These are phyloP conservation scores for Enoplosus armatus DNA, from an alignment of 2,797 vertebrate species.

Conservation along the genomic window DNA sequence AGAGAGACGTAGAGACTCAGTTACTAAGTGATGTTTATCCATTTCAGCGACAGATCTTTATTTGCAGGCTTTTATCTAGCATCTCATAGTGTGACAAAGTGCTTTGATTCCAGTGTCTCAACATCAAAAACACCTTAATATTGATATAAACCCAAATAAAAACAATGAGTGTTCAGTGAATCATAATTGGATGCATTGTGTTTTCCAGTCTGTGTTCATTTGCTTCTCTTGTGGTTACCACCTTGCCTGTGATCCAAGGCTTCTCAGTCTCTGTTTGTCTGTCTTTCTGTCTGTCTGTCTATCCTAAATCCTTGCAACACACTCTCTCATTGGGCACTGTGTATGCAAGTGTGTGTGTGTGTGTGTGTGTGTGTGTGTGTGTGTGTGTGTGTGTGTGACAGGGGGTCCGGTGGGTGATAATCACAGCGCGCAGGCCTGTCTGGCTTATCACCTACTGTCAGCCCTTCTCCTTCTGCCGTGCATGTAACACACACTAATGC, in stretches of 20 bases:
- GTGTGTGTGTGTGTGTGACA: slow-evolving; percentile 60
- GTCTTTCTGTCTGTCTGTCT: slow-evolving; percentile 66
- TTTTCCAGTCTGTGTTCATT: slow-evolving; percentile 72
- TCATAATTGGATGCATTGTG: slow-evolving; percentile 72
- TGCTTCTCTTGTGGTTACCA: slow-evolving; percentile 78
- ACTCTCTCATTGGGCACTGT: slow-evolving; percentile 69
- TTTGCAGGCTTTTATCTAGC: slow-evolving; percentile 23
- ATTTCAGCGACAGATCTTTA: slow-evolving; percentile 20
- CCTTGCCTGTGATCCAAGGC: slow-evolving; percentile 82
- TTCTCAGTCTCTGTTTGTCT: slow-evolving; percentile 64
- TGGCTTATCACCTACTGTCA: slow-evolving; percentile 99
- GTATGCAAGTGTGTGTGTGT: slow-evolving; percentile 62
- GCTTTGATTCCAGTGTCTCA: slow-evolving; percentile 58
- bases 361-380: slow-evolving; percentile 40
- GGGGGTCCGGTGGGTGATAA: slow-evolving; percentile 97
- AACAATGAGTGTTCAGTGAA: slow-evolving; percentile 55
- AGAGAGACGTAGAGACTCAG: slow-evolving; percentile 21
- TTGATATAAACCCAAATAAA: slow-evolving; percentile 50
- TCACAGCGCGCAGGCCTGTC: slow-evolving; percentile 97
- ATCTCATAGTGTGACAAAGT: slow-evolving; percentile 12
- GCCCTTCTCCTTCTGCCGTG: slow-evolving; percentile 96
- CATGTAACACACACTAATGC: slow-evolving; percentile 87
- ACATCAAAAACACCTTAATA: slow-evolving; percentile 59
- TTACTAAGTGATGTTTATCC: slow-evolving; percentile 18
- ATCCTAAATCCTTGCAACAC: slow-evolving; percentile 78